Percentiles rank a stretch among this genome's conserved stretches.
Evolutionary conservation across 2,888 invertebrate genomes (phyloP).

Genomic region (Pseudococcus longispinus): DNA sequence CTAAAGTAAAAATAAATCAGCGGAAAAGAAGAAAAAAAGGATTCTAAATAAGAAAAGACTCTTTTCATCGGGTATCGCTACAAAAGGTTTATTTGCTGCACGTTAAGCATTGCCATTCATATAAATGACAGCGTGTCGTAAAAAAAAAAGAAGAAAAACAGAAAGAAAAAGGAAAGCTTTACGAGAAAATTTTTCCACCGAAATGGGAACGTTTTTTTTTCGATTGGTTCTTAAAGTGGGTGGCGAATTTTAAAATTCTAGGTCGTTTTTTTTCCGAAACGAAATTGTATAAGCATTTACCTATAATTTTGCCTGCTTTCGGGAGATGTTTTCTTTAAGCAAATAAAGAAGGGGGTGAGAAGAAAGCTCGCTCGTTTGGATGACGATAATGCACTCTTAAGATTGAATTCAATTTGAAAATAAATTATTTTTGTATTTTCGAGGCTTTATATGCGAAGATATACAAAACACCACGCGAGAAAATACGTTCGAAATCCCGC

Average conservation of each 20-base stretch:
- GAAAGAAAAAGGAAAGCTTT: neutral
- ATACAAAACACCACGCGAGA: neutral
- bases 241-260: neutral
- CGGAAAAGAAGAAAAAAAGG: neutral
- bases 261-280: no score
- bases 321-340: neutral
- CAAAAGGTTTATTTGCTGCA: conserved; percentile 31
- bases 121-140: conserved; percentile 39
- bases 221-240: neutral
- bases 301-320: neutral
- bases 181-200: neutral
- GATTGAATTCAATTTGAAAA: conserved; percentile 10
- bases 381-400: conserved; percentile 17
- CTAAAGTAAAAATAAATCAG: no score
- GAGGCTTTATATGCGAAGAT: neutral
- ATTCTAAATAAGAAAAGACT: neutral
- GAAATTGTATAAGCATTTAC: no score
- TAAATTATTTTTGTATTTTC: neutral
- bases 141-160: neutral
- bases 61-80: conserved; percentile 13
- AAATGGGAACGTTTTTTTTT: neutral
- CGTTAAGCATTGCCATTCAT: conserved; percentile 26
- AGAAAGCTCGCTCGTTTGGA: neutral
- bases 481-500: neutral
- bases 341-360: neutral